Percentiles rank a stretch among this genome's conserved stretches.
phyloP scores from a whole-genome alignment of 2,888 invertebrate species.

The Harmothoe impar region DNA sequence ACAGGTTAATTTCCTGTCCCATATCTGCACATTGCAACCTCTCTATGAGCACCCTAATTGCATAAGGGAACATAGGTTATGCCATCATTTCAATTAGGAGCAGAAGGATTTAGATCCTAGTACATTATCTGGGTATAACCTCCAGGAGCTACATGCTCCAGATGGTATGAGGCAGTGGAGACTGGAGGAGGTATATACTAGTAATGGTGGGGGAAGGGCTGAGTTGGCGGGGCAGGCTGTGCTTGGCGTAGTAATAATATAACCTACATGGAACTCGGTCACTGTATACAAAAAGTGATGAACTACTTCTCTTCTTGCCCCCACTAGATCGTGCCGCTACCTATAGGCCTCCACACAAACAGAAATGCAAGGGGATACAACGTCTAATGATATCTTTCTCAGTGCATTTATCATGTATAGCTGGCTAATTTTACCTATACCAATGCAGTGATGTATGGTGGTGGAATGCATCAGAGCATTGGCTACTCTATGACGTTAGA shows the following conservation, averaged over 20 bases:
- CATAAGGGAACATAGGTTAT: no score
- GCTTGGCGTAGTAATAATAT: neutral
- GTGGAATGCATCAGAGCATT: neutral
- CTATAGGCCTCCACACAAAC: neutral
- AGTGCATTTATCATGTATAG: neutral
- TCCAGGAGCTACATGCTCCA: no score
- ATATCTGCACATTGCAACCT: no score
- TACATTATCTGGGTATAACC: no score
- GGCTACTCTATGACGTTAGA: neutral
- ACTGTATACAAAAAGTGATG: slow-evolving; percentile 14
- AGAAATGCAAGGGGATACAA: neutral
- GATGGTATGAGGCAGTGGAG: no score
- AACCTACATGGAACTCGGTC: neutral
- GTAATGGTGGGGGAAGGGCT: neutral
- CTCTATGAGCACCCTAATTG: no score
- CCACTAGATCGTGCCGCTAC: slow-evolving; percentile 19
- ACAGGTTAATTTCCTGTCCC: no score
- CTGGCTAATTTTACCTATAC: neutral
- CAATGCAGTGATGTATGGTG: neutral
- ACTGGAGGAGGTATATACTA: no score
- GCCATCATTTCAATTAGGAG: no score
- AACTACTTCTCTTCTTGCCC: neutral
- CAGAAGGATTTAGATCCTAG: no score
- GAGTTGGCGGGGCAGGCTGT: neutral
- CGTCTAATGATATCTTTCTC: neutral